Evolutionary conservation across 2,113 vertebrate species (phyloP).

Genomic region (Peromyscus maniculatus): DNA sequence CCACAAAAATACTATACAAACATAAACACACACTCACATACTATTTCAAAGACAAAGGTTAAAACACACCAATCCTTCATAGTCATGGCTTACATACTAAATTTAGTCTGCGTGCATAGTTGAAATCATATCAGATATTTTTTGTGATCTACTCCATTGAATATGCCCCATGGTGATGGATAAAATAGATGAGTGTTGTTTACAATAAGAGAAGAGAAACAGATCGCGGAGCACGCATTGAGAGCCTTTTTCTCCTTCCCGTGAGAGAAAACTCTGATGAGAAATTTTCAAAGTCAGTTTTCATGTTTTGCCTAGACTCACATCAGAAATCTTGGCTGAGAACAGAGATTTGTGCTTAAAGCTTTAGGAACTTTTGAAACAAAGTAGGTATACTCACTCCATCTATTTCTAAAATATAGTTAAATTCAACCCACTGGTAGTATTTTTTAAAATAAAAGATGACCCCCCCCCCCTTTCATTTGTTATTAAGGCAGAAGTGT

Average conservation of each 20-base stretch:
- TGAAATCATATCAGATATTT: conserved; percentile 2
- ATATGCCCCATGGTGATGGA: background rate
- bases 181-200: background rate
- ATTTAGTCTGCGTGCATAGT: background rate
- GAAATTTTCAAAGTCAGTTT: background rate
- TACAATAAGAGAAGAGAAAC: background rate
- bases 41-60: conserved; percentile 21
- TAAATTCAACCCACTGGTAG: background rate
- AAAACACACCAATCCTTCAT: background rate
- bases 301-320: conserved; percentile 4
- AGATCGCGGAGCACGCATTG: background rate
- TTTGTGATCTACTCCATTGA: background rate
- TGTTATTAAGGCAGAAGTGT: background rate
- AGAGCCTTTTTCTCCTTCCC: background rate
- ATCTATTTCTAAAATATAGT: background rate
- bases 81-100: background rate
- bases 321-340: background rate
- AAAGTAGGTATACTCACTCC: background rate
- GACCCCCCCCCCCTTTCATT: background rate
- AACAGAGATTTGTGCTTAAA: background rate
- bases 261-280: background rate
- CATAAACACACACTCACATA: background rate
- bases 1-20: background rate
- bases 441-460: background rate
- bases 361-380: background rate